Evolutionary conservation across 2,888 invertebrate species (phyloP).

Genomic region (Agonum fuliginosum): DNA sequence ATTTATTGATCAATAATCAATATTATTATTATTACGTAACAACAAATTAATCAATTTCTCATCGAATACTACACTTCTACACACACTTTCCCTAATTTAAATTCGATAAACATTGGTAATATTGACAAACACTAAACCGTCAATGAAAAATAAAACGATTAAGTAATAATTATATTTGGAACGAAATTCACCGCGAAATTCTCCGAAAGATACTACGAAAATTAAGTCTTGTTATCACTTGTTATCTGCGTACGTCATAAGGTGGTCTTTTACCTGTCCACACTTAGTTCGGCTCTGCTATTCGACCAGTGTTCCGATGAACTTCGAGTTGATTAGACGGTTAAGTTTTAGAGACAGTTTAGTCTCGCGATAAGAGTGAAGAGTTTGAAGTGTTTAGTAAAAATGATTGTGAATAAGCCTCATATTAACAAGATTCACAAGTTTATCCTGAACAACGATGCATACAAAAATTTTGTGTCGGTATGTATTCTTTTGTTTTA

Average conservation of each 20-base stretch:
- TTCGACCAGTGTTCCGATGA: neutral
- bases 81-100: slow-evolving; percentile 2
- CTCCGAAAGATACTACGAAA: neutral
- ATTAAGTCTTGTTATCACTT: slow-evolving; percentile 25
- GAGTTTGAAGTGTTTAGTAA: neutral
- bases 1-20: too few species aligned
- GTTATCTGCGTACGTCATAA: slow-evolving; percentile 14
- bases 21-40: neutral
- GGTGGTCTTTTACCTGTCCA: slow-evolving; percentile 20
- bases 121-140: neutral
- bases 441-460: slow-evolving; percentile 20
- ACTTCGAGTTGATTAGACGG: neutral
- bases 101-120: neutral
- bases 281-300: neutral
- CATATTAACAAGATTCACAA: slow-evolving; percentile 49
- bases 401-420: slow-evolving; percentile 54
- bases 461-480: slow-evolving; percentile 28
- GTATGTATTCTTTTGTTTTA: neutral
- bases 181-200: neutral
- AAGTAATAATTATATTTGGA: slow-evolving; percentile 5
- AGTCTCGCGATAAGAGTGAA: neutral
- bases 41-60: neutral
- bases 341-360: slow-evolving; percentile 12
- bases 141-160: slow-evolving; percentile 8
- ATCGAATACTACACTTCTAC: too few species aligned